phyloP scores from a whole-genome alignment of 2,797 vertebrate species.

The Protonibea diacanthus region DNA sequence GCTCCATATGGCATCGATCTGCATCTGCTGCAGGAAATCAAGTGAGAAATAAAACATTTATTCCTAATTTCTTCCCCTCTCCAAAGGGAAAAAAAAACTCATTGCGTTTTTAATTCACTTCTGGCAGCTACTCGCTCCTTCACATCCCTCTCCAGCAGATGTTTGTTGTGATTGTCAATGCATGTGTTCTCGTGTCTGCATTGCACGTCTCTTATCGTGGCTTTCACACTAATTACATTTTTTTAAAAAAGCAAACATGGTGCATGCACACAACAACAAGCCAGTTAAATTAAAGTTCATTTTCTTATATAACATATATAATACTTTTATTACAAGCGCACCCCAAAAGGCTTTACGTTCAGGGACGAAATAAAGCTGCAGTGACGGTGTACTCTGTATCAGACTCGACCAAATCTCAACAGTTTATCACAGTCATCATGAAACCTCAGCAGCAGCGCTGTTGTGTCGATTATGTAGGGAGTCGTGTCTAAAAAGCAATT shows the following conservation, averaged over 20 bases:
- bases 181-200: constrained; percentile 29
- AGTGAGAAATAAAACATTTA: constrained; percentile 58
- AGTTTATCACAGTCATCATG: constrained; percentile 2
- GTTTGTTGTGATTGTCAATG: constrained; percentile 42
- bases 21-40: constrained; percentile 67
- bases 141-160: constrained; percentile 52
- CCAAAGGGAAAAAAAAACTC: constrained; percentile 10
- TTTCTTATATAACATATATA: constrained; percentile 28
- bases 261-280: constrained; percentile 8
- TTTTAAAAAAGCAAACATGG: neutral
- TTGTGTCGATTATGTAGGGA: constrained; percentile 17
- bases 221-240: constrained; percentile 15
- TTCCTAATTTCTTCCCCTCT: constrained; percentile 23
- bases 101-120: constrained; percentile 36
- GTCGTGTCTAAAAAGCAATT: constrained; percentile 21
- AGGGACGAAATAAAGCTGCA: constrained; percentile 29
- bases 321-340: constrained; percentile 35
- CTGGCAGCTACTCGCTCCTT: constrained; percentile 1
- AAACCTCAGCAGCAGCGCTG: constrained; percentile 26
- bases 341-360: constrained; percentile 30
- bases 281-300: constrained; percentile 23
- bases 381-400: constrained; percentile 8
- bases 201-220: neutral
- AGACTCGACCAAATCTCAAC: constrained; percentile 12
- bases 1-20: constrained; percentile 61